These are phyloP conservation scores for Aptenodytes forsteri DNA, from an alignment of 2,113 vertebrate genomes.

Conservation along the genomic window DNA sequence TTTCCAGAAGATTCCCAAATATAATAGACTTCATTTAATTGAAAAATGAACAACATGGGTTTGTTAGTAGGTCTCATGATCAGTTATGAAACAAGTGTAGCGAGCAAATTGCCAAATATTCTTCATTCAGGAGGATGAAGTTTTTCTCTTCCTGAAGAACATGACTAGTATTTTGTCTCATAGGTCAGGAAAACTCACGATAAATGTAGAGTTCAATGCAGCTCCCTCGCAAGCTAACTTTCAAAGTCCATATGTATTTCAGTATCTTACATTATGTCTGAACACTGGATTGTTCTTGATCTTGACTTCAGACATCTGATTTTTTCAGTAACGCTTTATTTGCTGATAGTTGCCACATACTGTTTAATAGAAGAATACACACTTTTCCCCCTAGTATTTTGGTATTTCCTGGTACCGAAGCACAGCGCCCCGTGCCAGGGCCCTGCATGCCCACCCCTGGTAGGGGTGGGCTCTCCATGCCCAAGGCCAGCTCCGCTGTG, in stretches of 20 bases:
- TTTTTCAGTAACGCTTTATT: neutral
- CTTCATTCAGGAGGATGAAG: neutral
- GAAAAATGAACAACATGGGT: neutral
- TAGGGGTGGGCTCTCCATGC: neutral
- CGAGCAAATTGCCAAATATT: neutral
- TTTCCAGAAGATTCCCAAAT: neutral
- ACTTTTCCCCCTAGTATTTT: fast-evolving
- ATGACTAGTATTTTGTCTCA: neutral
- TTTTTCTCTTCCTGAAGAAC: neutral
- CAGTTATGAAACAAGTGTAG: neutral
- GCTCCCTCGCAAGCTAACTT: neutral
- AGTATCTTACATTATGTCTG: neutral
- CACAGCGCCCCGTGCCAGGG: fast-evolving
- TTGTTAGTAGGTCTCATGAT: neutral
- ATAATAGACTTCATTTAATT: slow-evolving; percentile 21
- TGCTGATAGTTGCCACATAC: neutral
- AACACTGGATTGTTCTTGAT: neutral
- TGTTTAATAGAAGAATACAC: neutral
- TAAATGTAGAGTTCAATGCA: neutral
- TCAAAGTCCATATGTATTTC: neutral
- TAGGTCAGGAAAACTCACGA: neutral
- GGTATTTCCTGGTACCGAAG: neutral
- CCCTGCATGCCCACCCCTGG: neutral
- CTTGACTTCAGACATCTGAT: neutral
- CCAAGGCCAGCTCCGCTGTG: neutral